Evolutionary conservation across 1,140 invertebrate species (phyloP).

Genomic region (Diuraphis noxia): DNA sequence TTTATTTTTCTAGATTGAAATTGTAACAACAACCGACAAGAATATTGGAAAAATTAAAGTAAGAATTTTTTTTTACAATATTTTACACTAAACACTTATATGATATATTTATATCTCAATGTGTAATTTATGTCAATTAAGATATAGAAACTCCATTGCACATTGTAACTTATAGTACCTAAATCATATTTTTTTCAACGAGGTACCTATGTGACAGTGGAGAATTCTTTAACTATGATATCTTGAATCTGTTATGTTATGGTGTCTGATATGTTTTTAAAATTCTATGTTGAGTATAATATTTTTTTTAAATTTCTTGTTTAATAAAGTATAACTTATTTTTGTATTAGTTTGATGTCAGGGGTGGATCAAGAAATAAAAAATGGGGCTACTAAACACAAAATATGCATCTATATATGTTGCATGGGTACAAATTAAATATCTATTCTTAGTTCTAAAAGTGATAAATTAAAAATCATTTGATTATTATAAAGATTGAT

Average conservation of each 20-base stretch:
- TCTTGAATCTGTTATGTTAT: neutral
- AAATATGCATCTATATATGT: too few relatives aligned
- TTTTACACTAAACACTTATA: neutral
- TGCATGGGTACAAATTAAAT: too few relatives aligned
- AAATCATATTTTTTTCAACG: neutral
- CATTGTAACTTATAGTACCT: neutral
- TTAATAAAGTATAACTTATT: too few relatives aligned
- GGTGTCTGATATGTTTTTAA: too few relatives aligned
- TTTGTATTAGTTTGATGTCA: too few relatives aligned
- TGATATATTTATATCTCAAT: neutral
- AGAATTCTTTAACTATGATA: neutral
- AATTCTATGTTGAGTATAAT: too few relatives aligned
- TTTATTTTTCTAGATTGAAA: conserved; percentile 54
- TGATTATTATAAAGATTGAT: too few relatives aligned
- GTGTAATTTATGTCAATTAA: neutral
- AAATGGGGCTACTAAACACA: too few relatives aligned
- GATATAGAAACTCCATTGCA: neutral
- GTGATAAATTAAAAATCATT: too few relatives aligned
- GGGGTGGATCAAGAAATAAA: too few relatives aligned
- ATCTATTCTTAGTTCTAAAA: too few relatives aligned
- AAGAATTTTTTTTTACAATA: conserved; percentile 21
- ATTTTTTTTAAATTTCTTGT: too few relatives aligned
- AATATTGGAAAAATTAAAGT: conserved; percentile 54
- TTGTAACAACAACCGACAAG: conserved; percentile 53
- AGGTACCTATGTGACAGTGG: neutral